Percentiles rank a stretch among this genome's conserved stretches.
Evolutionary conservation across 2,113 vertebrate species (phyloP).

Genomic region (Nibea coibor): DNA sequence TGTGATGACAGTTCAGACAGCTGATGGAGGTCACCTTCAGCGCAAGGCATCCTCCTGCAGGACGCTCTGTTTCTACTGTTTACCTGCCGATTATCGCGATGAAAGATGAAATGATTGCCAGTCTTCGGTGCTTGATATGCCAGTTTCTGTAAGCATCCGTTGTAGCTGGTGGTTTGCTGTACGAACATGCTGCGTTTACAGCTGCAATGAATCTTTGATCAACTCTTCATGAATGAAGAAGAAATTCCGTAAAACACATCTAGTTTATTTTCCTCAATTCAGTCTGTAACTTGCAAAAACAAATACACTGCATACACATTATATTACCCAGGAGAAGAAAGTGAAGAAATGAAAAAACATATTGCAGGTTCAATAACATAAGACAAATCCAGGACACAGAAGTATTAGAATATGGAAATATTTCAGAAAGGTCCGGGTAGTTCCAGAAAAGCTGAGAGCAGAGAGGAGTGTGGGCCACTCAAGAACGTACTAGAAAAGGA

Average conservation of each 20-base stretch:
- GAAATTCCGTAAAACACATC: too few relatives aligned
- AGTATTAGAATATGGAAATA: neutral
- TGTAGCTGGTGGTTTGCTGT: neutral
- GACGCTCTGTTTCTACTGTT: neutral
- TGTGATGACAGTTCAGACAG: constrained; percentile 26
- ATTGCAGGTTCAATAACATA: too few relatives aligned
- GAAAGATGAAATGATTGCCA: neutral
- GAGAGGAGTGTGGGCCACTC: neutral
- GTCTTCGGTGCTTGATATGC: neutral
- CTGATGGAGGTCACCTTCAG: constrained; percentile 52
- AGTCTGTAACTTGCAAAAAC: too few relatives aligned
- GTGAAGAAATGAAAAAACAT: too few relatives aligned
- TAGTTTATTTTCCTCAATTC: too few relatives aligned
- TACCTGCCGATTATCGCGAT: too few relatives aligned
- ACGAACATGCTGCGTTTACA: neutral
- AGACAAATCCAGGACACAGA: too few relatives aligned
- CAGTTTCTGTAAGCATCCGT: neutral
- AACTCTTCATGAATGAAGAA: too few relatives aligned
- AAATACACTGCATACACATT: too few relatives aligned
- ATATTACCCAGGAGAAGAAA: too few relatives aligned
- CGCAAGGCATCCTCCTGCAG: neutral
- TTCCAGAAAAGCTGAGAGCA: neutral
- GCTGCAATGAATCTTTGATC: neutral
- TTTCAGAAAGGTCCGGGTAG: neutral
- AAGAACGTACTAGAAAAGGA: constrained; percentile 18